A percentile compares a stretch with the other conserved stretches of the same genome.
These are phyloP conservation scores for Podotricha telesiphe DNA, from an alignment of 2,888 invertebrate species.

Conservation along the genomic window DNA sequence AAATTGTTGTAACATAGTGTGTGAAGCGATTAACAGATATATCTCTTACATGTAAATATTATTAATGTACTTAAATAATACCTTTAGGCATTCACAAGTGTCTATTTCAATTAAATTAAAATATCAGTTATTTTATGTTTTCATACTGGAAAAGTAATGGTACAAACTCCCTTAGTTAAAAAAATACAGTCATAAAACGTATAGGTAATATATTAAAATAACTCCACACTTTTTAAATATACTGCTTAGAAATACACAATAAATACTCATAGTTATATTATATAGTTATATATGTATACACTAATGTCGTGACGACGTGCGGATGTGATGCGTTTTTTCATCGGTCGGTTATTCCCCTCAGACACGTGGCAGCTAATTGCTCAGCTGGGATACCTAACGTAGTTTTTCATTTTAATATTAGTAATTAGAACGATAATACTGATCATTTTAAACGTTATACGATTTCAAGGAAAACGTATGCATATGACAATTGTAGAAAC, in stretches of 20 bases:
- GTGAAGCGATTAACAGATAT: neutral
- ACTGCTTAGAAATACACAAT: neutral
- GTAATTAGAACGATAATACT: constrained; percentile 19
- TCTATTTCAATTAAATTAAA: neutral
- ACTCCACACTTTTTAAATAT: neutral
- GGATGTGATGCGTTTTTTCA: constrained; percentile 55
- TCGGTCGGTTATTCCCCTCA: constrained; percentile 70
- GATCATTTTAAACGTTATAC: neutral
- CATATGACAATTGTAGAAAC: neutral
- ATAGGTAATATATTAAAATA: no score
- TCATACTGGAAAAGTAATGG: no score
- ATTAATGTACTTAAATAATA: neutral
- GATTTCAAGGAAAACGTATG: neutral
- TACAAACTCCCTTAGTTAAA: no score
- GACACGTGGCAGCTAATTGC: constrained; percentile 80
- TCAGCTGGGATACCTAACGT: constrained; percentile 76
- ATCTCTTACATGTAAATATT: neutral
- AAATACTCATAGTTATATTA: neutral
- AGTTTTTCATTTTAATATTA: constrained; percentile 63
- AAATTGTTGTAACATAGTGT: neutral
- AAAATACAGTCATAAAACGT: no score
- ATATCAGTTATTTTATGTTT: no score
- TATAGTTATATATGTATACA: constrained; percentile 27
- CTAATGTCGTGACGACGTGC: constrained; percentile 49
- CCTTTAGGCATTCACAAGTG: no score